Percentiles rank a stretch among this genome's conserved stretches.
phyloP scores from a whole-genome alignment of 2,888 invertebrate species.

The Portevinia maculata region DNA sequence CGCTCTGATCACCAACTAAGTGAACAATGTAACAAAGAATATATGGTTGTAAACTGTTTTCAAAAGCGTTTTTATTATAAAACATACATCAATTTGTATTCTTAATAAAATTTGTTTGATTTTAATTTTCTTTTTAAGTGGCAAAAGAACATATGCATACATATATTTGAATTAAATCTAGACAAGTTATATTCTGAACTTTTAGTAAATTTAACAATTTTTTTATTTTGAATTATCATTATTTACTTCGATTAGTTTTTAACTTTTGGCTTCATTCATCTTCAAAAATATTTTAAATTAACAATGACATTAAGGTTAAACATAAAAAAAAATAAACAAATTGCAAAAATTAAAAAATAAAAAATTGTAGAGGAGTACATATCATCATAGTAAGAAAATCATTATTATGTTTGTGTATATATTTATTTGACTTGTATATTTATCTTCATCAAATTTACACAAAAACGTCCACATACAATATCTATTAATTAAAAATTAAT shows the following conservation, averaged over 20 bases:
- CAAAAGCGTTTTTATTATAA: too few relatives aligned
- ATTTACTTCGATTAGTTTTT: constrained; percentile 26
- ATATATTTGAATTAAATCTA: constrained; percentile 31
- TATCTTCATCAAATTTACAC: constrained; percentile 31
- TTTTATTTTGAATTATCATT: neutral
- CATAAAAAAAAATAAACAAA: neutral
- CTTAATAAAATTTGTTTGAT: constrained; percentile 19
- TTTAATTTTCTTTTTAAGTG: constrained; percentile 15
- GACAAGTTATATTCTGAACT: constrained; percentile 7
- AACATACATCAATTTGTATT: constrained; percentile 31
- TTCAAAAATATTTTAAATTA: neutral
- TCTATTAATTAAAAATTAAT: constrained; percentile 32
- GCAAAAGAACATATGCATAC: constrained; percentile 27
- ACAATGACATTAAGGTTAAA: constrained; percentile 8
- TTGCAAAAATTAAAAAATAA: neutral
- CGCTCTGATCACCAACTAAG: constrained; percentile 49
- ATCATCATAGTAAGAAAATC: constrained; percentile 7
- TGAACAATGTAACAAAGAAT: constrained; percentile 44
- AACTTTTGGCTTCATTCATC: constrained; percentile 42
- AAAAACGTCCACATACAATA: constrained; percentile 38
- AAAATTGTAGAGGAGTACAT: constrained; percentile 20
- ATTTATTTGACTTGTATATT: constrained; percentile 23
- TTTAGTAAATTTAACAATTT: neutral
- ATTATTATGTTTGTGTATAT: neutral
- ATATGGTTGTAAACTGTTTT: too few relatives aligned